Conservation (phyloP, 2,113 vertebrate genomes). For the Sylvietta virens region DNA sequence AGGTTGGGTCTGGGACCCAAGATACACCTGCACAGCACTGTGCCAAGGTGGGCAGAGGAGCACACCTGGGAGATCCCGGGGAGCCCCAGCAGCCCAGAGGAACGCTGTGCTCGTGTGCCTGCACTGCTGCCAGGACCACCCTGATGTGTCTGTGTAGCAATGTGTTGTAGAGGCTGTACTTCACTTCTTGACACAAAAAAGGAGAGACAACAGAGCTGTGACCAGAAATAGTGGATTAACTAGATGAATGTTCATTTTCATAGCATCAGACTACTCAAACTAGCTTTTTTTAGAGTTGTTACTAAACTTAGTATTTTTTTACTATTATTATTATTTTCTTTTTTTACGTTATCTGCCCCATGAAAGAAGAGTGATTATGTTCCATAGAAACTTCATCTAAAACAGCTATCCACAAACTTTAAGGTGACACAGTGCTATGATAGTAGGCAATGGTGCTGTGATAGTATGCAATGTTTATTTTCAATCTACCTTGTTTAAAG, state of each 20-base stretch:
- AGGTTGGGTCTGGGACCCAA: not conserved
- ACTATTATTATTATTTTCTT: not conserved
- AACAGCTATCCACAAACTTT: not conserved
- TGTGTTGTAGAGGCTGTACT: not conserved
- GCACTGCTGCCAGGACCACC: not conserved
- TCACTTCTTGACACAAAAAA: not conserved
- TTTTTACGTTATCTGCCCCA: not conserved
- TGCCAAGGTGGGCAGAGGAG: not conserved
- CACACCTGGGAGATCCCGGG: accelerated
- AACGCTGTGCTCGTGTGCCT: not conserved
- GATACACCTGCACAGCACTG: accelerated
- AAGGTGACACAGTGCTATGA: not conserved
- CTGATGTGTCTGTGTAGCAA: accelerated
- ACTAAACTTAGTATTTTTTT: not conserved
- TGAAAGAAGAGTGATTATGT: not conserved
- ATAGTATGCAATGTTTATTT: not conserved
- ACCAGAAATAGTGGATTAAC: not conserved
- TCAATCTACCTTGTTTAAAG: not conserved
- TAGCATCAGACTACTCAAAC: not conserved
- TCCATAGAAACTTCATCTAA: not conserved
- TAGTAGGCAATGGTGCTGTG: not conserved
- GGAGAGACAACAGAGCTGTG: not conserved
- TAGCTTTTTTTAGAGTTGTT: not conserved
- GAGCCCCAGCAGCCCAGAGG: not conserved
- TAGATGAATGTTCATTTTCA: not conserved